Conservation (phyloP, 2,113 vertebrate genomes). For the Hippocampus guttulatus region DNA sequence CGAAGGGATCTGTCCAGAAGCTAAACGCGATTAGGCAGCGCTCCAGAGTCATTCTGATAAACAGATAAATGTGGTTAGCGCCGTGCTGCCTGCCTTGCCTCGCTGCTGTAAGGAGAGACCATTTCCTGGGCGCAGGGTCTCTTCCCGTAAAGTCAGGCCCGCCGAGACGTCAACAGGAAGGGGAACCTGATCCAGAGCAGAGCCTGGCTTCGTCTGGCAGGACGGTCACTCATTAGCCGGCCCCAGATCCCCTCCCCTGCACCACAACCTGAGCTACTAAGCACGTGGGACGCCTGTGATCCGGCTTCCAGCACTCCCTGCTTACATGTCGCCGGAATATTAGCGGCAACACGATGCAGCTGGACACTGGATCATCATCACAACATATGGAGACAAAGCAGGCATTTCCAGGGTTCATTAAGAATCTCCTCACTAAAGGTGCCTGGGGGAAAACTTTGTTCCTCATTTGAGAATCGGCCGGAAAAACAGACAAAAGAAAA, state of each 20-base stretch:
- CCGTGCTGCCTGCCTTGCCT: conserved; percentile 55
- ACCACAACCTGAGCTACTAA: conserved; percentile 23
- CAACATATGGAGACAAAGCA: conserved; percentile 32
- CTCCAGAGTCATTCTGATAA: conserved; percentile 78
- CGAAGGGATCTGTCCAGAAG: conserved; percentile 68
- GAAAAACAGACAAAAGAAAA: conserved; percentile 18
- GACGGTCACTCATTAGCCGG: conserved; percentile 68
- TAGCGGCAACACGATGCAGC: conserved; percentile 27
- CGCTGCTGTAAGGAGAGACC: conserved; percentile 73
- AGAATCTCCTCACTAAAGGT: conserved; percentile 19
- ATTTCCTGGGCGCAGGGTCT: conserved; percentile 77
- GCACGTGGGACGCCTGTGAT: not conserved
- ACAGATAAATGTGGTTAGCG: conserved; percentile 79
- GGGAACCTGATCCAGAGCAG: conserved; percentile 77
- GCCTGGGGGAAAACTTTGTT: conserved; percentile 32
- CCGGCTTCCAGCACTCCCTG: conserved; percentile 20
- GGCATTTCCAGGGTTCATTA: conserved; percentile 34
- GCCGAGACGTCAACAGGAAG: conserved; percentile 77
- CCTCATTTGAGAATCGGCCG: conserved; percentile 35
- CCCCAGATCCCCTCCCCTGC: conserved; percentile 47
- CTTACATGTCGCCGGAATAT: conserved; percentile 31
- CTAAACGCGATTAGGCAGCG: conserved; percentile 74
- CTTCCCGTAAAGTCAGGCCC: conserved; percentile 75
- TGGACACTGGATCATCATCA: conserved; percentile 45
- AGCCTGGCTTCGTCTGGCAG: conserved; percentile 63